A percentile compares a stretch with the other conserved stretches of the same genome.
Conservation (phyloP, 2,113 vertebrate species). For the Echinops telfairi region DNA sequence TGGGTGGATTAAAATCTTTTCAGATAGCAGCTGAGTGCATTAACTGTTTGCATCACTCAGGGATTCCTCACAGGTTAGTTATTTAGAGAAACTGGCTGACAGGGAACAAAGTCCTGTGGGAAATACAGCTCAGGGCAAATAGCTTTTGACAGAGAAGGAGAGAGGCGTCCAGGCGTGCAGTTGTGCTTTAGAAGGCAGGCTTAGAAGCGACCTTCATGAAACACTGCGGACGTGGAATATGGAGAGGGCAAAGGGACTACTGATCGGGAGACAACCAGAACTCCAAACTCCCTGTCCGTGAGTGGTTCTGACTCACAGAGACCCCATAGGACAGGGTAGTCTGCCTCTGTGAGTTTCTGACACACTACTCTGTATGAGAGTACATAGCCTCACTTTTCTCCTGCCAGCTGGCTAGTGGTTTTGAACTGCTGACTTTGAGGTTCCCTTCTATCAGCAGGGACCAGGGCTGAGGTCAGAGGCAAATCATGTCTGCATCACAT, state of each 20-base stretch:
- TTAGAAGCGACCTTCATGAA: neutral
- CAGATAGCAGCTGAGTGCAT: neutral
- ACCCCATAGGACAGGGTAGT: too few relatives aligned
- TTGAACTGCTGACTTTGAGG: too few relatives aligned
- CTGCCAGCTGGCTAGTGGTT: too few relatives aligned
- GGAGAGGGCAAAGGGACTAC: neutral
- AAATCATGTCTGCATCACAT: accelerated
- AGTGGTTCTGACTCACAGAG: too few relatives aligned
- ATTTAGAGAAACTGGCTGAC: neutral
- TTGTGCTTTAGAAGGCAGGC: neutral
- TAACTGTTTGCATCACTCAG: neutral
- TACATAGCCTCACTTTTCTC: too few relatives aligned
- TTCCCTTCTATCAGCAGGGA: too few relatives aligned
- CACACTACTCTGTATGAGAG: too few relatives aligned
- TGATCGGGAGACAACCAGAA: too few relatives aligned
- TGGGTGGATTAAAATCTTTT: neutral
- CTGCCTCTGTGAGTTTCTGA: too few relatives aligned
- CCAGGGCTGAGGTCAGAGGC: neutral
- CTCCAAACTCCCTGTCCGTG: too few relatives aligned
- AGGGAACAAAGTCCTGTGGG: neutral
- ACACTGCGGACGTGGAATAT: neutral
- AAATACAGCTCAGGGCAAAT: neutral
- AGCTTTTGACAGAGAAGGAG: neutral
- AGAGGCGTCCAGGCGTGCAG: neutral
- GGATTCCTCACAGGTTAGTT: neutral